Evolutionary conservation across 2,113 vertebrate species (phyloP).

Genomic region (Pseudopipra pipra): DNA sequence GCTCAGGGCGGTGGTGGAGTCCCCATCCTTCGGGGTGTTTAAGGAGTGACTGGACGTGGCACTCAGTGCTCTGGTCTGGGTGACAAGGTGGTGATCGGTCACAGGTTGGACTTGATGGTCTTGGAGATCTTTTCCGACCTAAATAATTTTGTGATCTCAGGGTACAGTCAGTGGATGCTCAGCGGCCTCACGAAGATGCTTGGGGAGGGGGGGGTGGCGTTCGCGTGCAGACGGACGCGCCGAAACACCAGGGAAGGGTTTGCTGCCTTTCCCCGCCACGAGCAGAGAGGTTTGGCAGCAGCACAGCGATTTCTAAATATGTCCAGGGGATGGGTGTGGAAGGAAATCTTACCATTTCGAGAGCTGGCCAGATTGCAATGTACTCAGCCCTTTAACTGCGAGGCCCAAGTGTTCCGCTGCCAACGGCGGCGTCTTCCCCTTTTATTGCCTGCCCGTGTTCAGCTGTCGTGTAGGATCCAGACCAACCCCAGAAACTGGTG

Average conservation of each 20-base stretch:
- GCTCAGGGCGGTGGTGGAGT: background rate
- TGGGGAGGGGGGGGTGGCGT: accelerated
- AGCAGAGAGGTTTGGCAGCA: conserved; percentile 44
- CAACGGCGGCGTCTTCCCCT: background rate
- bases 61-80: background rate
- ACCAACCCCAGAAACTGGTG: background rate
- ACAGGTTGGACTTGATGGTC: background rate
- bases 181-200: background rate
- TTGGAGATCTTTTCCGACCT: background rate
- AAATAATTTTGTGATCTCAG: accelerated
- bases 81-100: background rate
- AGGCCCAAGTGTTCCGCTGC: background rate
- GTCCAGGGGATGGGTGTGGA: conserved; percentile 63
- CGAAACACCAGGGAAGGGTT: background rate
- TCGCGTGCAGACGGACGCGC: accelerated
- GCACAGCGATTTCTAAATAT: conserved; percentile 47
- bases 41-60: accelerated
- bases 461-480: background rate
- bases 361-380: conserved; percentile 24
- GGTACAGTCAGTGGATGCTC: accelerated
- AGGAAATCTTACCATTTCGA: conserved; percentile 61
- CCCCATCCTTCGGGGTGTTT: background rate
- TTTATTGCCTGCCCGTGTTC: background rate
- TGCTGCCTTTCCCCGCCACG: background rate
- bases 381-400: background rate